Conservation (phyloP, 2,888 invertebrate species). For the Junonia oenone region DNA sequence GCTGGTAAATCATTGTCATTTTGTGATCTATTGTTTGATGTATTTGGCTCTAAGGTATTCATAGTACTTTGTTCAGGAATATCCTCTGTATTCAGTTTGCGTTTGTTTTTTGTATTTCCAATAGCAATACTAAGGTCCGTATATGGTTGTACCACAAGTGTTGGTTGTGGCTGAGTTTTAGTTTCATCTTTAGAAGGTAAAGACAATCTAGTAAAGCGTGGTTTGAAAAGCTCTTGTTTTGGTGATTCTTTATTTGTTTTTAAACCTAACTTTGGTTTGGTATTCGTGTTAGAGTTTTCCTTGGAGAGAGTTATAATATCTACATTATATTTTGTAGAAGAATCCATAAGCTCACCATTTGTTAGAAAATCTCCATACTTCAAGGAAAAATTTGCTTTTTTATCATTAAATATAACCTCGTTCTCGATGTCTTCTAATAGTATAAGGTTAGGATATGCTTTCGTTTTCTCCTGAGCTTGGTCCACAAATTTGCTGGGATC, state of each 20-base stretch:
- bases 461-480: slow-evolving; percentile 28
- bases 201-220: slow-evolving; percentile 5
- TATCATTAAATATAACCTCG: slow-evolving; percentile 50
- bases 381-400: slow-evolving; percentile 53
- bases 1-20: neutral
- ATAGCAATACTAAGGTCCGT: slow-evolving; percentile 15
- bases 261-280: neutral
- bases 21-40: neutral
- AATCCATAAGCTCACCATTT: slow-evolving; percentile 47
- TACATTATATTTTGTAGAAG: slow-evolving; percentile 29
- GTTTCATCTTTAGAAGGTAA: slow-evolving; percentile 17
- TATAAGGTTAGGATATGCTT: slow-evolving; percentile 40
- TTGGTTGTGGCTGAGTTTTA: slow-evolving; percentile 20
- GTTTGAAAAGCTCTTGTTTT: slow-evolving; percentile 17
- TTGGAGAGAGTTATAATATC: slow-evolving; percentile 15
- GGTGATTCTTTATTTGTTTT: slow-evolving; percentile 18
- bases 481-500: slow-evolving; percentile 36
- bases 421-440: slow-evolving; percentile 60
- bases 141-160: slow-evolving; percentile 28
- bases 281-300: slow-evolving; percentile 9
- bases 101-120: slow-evolving; percentile 12
- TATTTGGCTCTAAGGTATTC: neutral
- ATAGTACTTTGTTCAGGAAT: slow-evolving; percentile 11
- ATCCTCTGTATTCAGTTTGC: no score
- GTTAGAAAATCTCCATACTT: slow-evolving; percentile 66